Evolutionary conservation across 2,113 vertebrate species (phyloP).

Genomic region (Geothlypis trichas): DNA sequence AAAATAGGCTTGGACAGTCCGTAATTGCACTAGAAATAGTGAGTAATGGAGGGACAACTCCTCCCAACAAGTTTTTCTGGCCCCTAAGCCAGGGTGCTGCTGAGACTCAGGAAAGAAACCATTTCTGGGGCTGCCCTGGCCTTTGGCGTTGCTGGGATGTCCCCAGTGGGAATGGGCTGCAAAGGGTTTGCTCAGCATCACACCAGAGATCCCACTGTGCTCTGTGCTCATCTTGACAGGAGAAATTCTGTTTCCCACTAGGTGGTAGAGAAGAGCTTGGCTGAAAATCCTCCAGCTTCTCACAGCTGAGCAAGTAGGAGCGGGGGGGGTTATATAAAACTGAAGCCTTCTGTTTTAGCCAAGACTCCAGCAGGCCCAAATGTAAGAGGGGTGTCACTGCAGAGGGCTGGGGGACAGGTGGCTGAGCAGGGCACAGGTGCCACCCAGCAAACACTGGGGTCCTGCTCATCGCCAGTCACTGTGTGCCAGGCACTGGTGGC

Average conservation of each 20-base stretch:
- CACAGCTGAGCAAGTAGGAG: neutral
- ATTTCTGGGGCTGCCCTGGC: neutral
- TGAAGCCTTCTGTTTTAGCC: neutral
- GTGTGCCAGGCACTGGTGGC: neutral
- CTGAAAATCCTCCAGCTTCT: neutral
- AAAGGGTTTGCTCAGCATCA: neutral
- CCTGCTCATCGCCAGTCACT: neutral
- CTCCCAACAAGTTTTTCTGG: neutral
- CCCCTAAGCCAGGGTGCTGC: neutral
- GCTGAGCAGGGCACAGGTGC: accelerated
- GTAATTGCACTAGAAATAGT: neutral
- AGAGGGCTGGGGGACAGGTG: neutral
- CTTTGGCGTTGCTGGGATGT: neutral
- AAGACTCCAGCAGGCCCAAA: neutral
- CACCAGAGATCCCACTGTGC: accelerated
- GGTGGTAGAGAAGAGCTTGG: conserved; percentile 62
- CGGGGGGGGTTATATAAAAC: accelerated
- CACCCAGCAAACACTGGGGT: neutral
- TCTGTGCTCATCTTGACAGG: accelerated
- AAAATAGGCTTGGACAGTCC: neutral
- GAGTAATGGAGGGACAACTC: neutral
- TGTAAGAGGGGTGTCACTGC: neutral
- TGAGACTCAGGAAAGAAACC: neutral
- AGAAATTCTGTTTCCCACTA: conserved; percentile 19
- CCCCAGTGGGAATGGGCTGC: accelerated